phyloP scores from a whole-genome alignment of 1,140 invertebrate genomes.

The Drosophila tristis region DNA sequence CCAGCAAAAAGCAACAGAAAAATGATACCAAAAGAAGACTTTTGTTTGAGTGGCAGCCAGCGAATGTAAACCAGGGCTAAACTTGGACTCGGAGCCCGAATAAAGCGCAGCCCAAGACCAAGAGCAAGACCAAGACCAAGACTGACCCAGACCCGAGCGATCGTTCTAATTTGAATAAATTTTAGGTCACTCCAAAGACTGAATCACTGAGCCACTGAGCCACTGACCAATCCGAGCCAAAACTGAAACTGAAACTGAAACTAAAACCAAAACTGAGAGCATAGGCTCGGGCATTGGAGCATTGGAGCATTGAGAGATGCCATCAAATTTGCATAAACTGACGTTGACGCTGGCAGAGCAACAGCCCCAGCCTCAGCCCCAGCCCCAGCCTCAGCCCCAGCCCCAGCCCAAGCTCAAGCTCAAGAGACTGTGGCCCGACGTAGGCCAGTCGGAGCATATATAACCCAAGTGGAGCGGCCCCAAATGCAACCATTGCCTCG shows the following conservation, averaged over 20 bases:
- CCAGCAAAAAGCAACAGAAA: conserved; percentile 15
- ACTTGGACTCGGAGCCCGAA: not conserved
- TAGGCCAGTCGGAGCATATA: conserved; percentile 54
- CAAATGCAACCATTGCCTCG: conserved; percentile 76
- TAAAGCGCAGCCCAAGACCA: not conserved
- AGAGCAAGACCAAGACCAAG: not conserved
- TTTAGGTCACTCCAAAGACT: conserved; percentile 59
- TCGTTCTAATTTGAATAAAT: conserved; percentile 76
- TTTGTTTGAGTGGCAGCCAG: conserved; percentile 18
- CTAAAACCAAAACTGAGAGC: not conserved
- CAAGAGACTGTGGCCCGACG: too few relatives aligned
- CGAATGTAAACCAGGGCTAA: conserved; percentile 52
- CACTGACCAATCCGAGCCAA: not conserved
- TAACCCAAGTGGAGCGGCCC: conserved; percentile 74
- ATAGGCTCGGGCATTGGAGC: conserved; percentile 8
- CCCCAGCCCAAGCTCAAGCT: too few relatives aligned
- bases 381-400: too few relatives aligned
- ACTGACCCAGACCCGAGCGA: conserved; percentile 8
- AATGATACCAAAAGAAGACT: conserved; percentile 1
- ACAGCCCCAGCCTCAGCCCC: not conserved
- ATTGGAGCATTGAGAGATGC: conserved; percentile 5
- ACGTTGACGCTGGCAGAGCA: conserved; percentile 31
- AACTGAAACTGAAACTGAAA: too few relatives aligned
- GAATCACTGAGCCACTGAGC: too few relatives aligned
- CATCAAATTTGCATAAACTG: conserved; percentile 1